These are phyloP conservation scores for Perizoma affinitatum DNA, from an alignment of 2,888 invertebrate genomes.

Conservation along the genomic window DNA sequence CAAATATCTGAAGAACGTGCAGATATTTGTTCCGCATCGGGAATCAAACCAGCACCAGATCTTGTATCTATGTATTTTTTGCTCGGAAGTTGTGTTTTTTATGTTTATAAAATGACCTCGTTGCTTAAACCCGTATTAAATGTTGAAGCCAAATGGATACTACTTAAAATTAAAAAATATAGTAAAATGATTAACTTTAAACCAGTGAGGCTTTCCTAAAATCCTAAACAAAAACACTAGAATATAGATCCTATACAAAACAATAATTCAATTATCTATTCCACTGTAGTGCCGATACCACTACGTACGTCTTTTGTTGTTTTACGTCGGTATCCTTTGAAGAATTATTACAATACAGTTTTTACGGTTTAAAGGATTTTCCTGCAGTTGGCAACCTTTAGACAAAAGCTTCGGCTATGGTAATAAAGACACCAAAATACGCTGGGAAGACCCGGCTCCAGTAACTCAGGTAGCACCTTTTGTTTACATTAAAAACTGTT, in stretches of 20 bases:
- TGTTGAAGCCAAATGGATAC: too few relatives aligned
- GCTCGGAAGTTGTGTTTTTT: too few relatives aligned
- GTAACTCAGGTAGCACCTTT: slow-evolving; percentile 52
- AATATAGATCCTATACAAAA: slow-evolving; percentile 39
- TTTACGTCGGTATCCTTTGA: slow-evolving; percentile 61
- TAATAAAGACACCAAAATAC: slow-evolving; percentile 33
- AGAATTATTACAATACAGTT: slow-evolving; percentile 52
- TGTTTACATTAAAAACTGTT: slow-evolving; percentile 38
- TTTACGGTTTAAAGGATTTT: slow-evolving; percentile 54
- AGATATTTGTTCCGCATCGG: too few relatives aligned
- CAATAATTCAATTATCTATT: slow-evolving; percentile 63
- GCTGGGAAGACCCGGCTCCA: slow-evolving; percentile 23
- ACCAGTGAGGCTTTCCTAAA: slow-evolving; percentile 15
- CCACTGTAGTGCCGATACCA: slow-evolving; percentile 52
- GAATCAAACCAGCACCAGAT: too few relatives aligned
- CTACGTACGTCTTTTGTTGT: slow-evolving; percentile 41
- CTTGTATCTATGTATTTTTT: too few relatives aligned
- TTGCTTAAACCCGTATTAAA: too few relatives aligned
- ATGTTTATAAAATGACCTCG: too few relatives aligned
- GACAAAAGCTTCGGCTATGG: slow-evolving; percentile 51
- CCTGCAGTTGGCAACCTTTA: slow-evolving; percentile 52
- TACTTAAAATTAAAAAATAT: slow-evolving; percentile 9
- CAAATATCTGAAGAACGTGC: too few relatives aligned
- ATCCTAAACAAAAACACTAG: slow-evolving; percentile 15
- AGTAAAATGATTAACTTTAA: slow-evolving; percentile 29